These are phyloP conservation scores for Melanerpes aurifrons DNA, from an alignment of 2,113 vertebrate genomes.

Conservation along the genomic window DNA sequence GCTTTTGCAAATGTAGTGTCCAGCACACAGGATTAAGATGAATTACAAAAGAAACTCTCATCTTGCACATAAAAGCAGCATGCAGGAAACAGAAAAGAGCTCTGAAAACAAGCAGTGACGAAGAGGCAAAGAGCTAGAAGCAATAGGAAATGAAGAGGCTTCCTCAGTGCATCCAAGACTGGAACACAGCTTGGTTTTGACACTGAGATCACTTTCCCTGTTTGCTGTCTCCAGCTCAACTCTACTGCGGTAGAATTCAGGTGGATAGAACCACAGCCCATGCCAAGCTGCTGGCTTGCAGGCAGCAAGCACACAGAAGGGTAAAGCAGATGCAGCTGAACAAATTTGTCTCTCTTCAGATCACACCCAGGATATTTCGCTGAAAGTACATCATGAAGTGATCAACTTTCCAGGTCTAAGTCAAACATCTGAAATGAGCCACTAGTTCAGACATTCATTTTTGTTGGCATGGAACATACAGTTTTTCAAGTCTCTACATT, in stretches of 20 bases:
- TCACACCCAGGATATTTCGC: not conserved
- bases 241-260: not conserved
- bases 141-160: not conserved
- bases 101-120: rapidly evolving
- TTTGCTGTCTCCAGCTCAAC: not conserved
- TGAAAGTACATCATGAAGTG: not conserved
- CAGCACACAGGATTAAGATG: not conserved
- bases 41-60: not conserved
- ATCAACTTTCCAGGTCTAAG: not conserved
- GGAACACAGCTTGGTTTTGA: not conserved
- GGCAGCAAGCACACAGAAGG: not conserved
- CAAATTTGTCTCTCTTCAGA: not conserved
- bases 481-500: not conserved
- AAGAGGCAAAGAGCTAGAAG: not conserved
- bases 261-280: not conserved
- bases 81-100: not conserved
- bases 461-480: rapidly evolving
- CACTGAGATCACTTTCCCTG: not conserved
- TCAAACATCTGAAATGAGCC: not conserved
- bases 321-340: not conserved
- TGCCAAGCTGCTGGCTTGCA: not conserved
- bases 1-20: not conserved
- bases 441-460: not conserved
- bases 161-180: not conserved
- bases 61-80: not conserved